A percentile compares a stretch with the other conserved stretches of the same genome.
Conservation (phyloP, 2,888 invertebrate species). For the Lasioglossum lativentre region DNA sequence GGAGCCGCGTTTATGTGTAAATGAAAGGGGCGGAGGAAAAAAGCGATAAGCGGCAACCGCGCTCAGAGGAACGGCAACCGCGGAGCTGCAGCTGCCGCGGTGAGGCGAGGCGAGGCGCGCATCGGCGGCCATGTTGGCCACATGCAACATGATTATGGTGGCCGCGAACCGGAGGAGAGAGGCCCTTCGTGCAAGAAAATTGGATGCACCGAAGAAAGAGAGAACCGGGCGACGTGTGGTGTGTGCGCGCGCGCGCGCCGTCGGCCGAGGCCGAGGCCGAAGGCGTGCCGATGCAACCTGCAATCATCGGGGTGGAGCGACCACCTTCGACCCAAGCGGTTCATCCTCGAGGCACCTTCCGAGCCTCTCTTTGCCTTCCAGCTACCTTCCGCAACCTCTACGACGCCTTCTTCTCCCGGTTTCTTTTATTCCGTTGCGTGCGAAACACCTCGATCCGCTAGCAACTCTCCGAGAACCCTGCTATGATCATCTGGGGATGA, state of each 20-base stretch:
- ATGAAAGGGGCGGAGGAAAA: constrained; percentile 39
- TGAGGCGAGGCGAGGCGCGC: constrained; percentile 35
- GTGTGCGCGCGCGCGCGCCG: constrained; percentile 48
- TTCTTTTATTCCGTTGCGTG: background rate
- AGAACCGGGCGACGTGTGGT: constrained; percentile 45
- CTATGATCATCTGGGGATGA: background rate
- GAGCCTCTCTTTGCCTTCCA: constrained; percentile 33
- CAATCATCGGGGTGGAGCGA: constrained; percentile 84
- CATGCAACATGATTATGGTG: constrained; percentile 83
- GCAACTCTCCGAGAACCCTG: background rate
- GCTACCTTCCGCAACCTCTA: constrained; percentile 20
- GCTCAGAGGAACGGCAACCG: background rate
- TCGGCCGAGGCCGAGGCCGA: constrained; percentile 61
- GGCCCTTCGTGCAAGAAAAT: constrained; percentile 79
- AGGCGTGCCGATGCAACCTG: constrained; percentile 84
- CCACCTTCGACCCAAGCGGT: constrained; percentile 70
- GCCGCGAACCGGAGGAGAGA: constrained; percentile 67
- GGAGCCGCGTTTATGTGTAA: background rate
- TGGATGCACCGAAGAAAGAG: constrained; percentile 73
- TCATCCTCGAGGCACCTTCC: constrained; percentile 43
- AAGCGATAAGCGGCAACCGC: constrained; percentile 22
- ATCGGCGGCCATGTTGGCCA: constrained; percentile 81
- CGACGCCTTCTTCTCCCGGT: constrained; percentile 9
- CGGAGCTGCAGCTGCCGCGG: constrained; percentile 51
- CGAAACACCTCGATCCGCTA: background rate